Conservation (phyloP, 2,797 vertebrate species). For the Fratercula arctica region DNA sequence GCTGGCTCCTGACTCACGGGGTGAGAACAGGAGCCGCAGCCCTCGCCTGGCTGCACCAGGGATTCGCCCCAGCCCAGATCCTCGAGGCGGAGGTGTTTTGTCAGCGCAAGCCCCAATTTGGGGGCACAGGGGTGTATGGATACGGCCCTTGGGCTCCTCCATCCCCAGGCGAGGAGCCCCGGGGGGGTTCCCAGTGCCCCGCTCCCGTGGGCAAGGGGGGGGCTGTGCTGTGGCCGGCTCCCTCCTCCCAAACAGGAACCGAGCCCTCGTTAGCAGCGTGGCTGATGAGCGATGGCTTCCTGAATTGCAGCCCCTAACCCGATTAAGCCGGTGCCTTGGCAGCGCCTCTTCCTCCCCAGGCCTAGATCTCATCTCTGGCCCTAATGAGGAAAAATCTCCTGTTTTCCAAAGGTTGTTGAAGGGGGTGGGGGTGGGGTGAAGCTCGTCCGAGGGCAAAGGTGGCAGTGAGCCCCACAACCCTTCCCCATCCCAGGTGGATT, state of each 20-base stretch:
- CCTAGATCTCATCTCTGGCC: background rate
- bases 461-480: background rate
- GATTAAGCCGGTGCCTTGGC: background rate
- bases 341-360: background rate
- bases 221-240: background rate
- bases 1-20: background rate
- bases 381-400: background rate
- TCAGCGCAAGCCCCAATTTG: background rate
- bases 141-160: background rate
- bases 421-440: too few relatives aligned
- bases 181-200: too few relatives aligned
- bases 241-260: background rate
- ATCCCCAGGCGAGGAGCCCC: background rate
- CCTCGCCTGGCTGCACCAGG: fast-evolving
- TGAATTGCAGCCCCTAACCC: conserved; percentile 30
- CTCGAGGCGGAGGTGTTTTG: background rate
- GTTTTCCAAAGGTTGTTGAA: background rate
- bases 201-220: fast-evolving
- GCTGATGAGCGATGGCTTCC: conserved; percentile 29
- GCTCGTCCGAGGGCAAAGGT: background rate
- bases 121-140: fast-evolving
- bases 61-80: background rate
- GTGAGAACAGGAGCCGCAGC: background rate
- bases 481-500: background rate
- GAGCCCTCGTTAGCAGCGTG: background rate